phyloP scores from a whole-genome alignment of 2,888 invertebrate species.

The Oscheius sp. region DNA sequence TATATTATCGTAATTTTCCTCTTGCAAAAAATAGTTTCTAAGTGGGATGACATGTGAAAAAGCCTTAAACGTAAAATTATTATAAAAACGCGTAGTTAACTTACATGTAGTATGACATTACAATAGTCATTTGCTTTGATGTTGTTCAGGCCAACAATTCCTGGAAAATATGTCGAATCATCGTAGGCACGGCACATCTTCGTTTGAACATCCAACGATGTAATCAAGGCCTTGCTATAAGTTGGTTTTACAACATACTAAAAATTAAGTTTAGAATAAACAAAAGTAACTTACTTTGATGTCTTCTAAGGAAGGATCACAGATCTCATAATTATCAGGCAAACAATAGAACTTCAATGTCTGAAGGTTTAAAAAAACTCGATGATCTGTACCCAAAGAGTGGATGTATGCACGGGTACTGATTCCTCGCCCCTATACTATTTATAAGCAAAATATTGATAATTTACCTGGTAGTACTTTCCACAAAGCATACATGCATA shows the following conservation, averaged over 20 bases:
- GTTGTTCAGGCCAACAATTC: constrained; percentile 95
- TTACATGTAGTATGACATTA: constrained; percentile 93
- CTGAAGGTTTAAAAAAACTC: constrained; percentile 91
- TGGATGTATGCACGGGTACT: constrained; percentile 99
- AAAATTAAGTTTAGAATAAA: constrained; percentile 41
- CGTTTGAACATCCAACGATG: constrained; percentile 73
- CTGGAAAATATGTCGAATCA: constrained; percentile 86
- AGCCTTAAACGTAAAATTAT: constrained; percentile 76
- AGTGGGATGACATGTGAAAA: constrained; percentile 92
- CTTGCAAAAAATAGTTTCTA: constrained; percentile 91
- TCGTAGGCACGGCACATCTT: constrained; percentile 94
- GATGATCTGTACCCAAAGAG: constrained; percentile 95
- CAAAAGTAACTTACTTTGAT: constrained; percentile 76
- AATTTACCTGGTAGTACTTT: constrained; percentile 84
- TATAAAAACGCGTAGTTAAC: constrained; percentile 23
- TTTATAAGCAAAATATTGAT: constrained; percentile 9
- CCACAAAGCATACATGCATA: constrained; percentile 99
- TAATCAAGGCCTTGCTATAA: constrained; percentile 85
- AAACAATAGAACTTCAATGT: constrained; percentile 97
- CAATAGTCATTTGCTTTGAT: constrained; percentile 99
- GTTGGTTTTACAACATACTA: constrained; percentile 95
- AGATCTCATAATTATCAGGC: constrained; percentile 98
- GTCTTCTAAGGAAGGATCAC: constrained; percentile 93
- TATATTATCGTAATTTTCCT: constrained; percentile 84
- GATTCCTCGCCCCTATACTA: constrained; percentile 85